Conservation (phyloP, 2,888 invertebrate genomes). For the Mayetiola destructor region DNA sequence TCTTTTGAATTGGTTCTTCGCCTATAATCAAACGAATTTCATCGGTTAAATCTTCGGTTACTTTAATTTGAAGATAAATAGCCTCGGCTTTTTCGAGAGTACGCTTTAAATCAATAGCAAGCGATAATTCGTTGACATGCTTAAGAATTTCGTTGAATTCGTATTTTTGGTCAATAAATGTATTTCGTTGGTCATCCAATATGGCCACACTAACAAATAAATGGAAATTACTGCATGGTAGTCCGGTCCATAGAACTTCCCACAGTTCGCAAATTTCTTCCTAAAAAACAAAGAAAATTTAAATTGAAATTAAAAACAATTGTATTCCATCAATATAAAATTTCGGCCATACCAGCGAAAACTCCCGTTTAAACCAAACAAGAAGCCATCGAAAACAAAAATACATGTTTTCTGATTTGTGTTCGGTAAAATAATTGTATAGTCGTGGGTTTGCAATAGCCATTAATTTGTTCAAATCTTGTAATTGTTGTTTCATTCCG, state of each 20-base stretch:
- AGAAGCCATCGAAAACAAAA: conserved; percentile 98
- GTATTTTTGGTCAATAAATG: conserved; percentile 80
- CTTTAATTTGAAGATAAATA: conserved; percentile 75
- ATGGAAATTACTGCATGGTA: conserved; percentile 91
- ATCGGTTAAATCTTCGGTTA: conserved; percentile 54
- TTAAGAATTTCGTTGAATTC: conserved; percentile 94
- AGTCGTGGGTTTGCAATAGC: conserved; percentile 71
- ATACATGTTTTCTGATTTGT: conserved; percentile 76
- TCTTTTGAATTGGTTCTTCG: conserved; percentile 34
- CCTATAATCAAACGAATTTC: conserved; percentile 59
- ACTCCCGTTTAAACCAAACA: conserved; percentile 90
- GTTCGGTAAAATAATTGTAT: conserved; percentile 60
- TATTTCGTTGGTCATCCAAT: conserved; percentile 73
- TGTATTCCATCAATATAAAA: too few species aligned
- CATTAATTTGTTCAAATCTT: conserved; percentile 67
- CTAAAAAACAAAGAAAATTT: too few species aligned
- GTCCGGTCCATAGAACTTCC: conserved; percentile 92
- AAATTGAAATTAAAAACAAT: too few species aligned
- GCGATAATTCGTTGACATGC: conserved; percentile 89
- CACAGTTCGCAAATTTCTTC: conserved; percentile 79
- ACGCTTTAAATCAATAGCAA: conserved; percentile 67
- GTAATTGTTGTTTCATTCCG: conserved; percentile 86
- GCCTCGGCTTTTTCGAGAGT: conserved; percentile 80
- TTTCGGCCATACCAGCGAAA: too few species aligned
- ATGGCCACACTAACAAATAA: conserved; percentile 86